phyloP scores from a whole-genome alignment of 2,888 invertebrate genomes.

The Charanyca ferruginea region DNA sequence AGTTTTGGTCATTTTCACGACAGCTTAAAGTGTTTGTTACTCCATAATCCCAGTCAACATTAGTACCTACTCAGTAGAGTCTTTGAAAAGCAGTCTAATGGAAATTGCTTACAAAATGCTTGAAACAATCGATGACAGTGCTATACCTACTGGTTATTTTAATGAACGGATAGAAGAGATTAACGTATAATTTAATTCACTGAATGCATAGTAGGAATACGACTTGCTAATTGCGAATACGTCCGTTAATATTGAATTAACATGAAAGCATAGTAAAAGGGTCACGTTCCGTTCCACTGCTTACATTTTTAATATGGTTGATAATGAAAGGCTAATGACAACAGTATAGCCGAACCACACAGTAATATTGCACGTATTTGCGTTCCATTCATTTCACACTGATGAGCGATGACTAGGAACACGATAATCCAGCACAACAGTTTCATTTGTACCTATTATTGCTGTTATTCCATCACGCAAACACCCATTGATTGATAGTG shows the following conservation, averaged over 20 bases:
- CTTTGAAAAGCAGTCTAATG: no score
- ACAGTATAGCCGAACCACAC: not conserved
- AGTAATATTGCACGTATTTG: slow-evolving; percentile 31
- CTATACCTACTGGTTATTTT: no score
- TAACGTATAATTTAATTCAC: not conserved
- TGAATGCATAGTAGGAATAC: not conserved
- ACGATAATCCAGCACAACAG: slow-evolving; percentile 24
- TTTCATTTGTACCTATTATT: slow-evolving; percentile 30
- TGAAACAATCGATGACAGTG: no score
- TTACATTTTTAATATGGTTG: slow-evolving; percentile 40
- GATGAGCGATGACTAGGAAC: slow-evolving; percentile 19
- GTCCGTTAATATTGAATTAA: slow-evolving; percentile 9
- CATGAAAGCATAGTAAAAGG: slow-evolving; percentile 8
- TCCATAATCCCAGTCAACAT: no score
- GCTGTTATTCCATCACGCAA: slow-evolving; percentile 19
- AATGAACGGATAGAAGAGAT: not conserved
- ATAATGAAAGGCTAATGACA: slow-evolving; percentile 35
- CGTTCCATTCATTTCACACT: slow-evolving; percentile 12
- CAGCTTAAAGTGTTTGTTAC: no score
- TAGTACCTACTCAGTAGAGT: no score
- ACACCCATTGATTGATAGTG: slow-evolving; percentile 47
- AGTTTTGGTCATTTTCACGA: no score
- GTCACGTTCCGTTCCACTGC: not conserved
- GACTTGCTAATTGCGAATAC: not conserved
- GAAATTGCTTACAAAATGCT: not conserved